phyloP scores from a whole-genome alignment of 2,888 invertebrate genomes.

The Erynnis tages region DNA sequence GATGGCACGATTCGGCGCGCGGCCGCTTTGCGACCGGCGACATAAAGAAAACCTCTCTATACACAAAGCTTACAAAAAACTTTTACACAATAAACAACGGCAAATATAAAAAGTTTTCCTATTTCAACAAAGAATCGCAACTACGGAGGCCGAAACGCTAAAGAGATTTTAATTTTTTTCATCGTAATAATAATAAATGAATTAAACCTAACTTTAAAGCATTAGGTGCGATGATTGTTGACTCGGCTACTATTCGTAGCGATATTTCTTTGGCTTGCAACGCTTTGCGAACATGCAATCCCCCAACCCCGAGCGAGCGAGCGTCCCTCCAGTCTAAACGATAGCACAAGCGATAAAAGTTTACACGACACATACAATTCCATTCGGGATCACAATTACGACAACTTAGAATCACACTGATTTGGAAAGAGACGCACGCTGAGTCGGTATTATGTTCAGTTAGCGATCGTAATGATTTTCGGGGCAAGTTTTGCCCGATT shows the following conservation, averaged over 20 bases:
- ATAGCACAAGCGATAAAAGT: conserved; percentile 27
- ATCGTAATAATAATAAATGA: conserved; percentile 35
- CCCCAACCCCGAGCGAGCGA: conserved; percentile 37
- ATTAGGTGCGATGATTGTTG: conserved; percentile 72
- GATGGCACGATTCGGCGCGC: conserved; percentile 65
- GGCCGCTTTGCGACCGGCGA: conserved; percentile 65
- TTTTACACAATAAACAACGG: conserved; percentile 71
- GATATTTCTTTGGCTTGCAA: conserved; percentile 71
- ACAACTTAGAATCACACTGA: conserved; percentile 37
- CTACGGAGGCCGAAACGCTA: conserved; percentile 59
- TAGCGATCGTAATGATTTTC: conserved; percentile 32
- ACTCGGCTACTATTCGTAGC: conserved; percentile 65
- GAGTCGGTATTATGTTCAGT: conserved; percentile 23
- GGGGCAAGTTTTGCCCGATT: conserved; percentile 41
- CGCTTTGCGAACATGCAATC: conserved; percentile 41
- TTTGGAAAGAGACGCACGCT: conserved; percentile 33
- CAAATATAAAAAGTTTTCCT: conserved; percentile 66
- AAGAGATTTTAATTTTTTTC: conserved; percentile 53
- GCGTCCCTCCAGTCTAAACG: conserved; percentile 32
- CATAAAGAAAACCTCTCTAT: conserved; percentile 52
- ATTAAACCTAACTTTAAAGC: conserved; percentile 71
- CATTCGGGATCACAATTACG: conserved; percentile 47
- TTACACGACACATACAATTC: conserved; percentile 45
- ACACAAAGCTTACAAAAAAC: conserved; percentile 60
- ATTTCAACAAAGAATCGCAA: conserved; percentile 71